These are phyloP conservation scores for Cryptotis parvus DNA, from an alignment of 2,113 vertebrate genomes.

Conservation along the genomic window DNA sequence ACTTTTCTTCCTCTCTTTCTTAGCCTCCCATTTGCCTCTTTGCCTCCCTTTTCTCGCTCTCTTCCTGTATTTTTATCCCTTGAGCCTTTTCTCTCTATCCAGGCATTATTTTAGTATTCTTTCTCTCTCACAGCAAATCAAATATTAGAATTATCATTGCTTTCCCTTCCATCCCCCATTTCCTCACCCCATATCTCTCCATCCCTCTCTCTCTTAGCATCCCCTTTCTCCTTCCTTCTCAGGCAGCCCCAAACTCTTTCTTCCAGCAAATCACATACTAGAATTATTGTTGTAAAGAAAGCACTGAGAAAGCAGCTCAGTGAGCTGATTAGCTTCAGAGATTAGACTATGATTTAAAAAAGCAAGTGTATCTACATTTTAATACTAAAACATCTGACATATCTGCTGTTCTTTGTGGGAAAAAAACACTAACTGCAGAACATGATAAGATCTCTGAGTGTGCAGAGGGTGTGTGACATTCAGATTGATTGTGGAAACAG, in stretches of 20 bases:
- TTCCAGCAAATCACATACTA: not conserved
- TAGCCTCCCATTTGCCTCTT: not conserved
- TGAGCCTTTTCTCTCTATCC: no score
- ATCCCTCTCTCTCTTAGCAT: not conserved
- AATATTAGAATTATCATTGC: no score
- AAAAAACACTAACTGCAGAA: conserved; percentile 42
- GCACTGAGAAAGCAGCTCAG: not conserved
- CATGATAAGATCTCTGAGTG: not conserved
- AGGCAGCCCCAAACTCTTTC: no score
- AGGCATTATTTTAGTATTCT: no score
- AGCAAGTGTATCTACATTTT: conserved; percentile 32
- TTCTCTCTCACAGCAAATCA: no score
- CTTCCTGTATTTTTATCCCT: no score
- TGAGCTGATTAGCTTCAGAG: conserved; percentile 46
- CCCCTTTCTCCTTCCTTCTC: no score
- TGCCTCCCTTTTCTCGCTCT: not conserved
- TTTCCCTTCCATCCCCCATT: not conserved
- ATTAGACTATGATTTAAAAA: conserved; percentile 30
- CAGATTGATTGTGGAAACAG: not conserved
- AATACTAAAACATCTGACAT: conserved; percentile 17
- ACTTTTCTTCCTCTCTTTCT: no score
- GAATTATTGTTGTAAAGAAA: conserved; percentile 35
- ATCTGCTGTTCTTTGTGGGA: conserved; percentile 2
- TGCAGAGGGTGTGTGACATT: not conserved
- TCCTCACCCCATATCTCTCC: no score